Base-by-base conservation (phyloP, 2,797 vertebrate genomes). In the Lepus oiostolus region DNA sequence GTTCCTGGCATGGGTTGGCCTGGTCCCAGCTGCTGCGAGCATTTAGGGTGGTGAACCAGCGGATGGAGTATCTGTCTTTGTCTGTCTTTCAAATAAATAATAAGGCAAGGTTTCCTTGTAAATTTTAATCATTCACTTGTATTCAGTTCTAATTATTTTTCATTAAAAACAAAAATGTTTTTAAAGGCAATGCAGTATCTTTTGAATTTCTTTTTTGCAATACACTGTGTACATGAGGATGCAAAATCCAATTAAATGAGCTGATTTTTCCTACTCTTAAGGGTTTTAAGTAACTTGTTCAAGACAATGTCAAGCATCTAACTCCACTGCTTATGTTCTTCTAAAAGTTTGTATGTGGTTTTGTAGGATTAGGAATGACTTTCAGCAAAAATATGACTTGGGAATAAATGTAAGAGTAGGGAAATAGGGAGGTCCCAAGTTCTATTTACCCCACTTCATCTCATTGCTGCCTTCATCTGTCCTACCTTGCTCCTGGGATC, bases 51-150 rank as follows among this genome's bases (percentile, higher is more conserved):
- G 54, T 16, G 54, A 58, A 58, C 54, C 54, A 58, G 54, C 54
- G 6, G 54, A 58, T 58, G 54, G 54, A 58, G 54, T 16, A 58
- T 4, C 54, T 21, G 14, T 58, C 14, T 58, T 58, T 16, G 54
- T 58, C 54, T 58, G 54, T 58, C 54, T 58, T 21, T 58, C 54
- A 58, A 58, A 58, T 58, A 58, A 58, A 58, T 14, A 21, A 21
- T 58, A 21, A 58, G 89, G 62, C 50, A 94, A 54, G n/a, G 14
- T 52, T 97, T 87, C 79, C 84, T 95, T 95, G 91, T 92, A 97
- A 96, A 97, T 58, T 16, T 58, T 17, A 58, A 58, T 58, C 19
- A 21, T 58, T 58, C 19, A 58, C 5, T 58, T 58, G 93, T 71
- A 58, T 32, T 92, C 68, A 81, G 88, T 85, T 22, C 62, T 67